A percentile compares a stretch with the other conserved stretches of the same genome.
These are phyloP conservation scores for Hyperopisus bebe DNA, from an alignment of 2,113 vertebrate species.

Conservation along the genomic window DNA sequence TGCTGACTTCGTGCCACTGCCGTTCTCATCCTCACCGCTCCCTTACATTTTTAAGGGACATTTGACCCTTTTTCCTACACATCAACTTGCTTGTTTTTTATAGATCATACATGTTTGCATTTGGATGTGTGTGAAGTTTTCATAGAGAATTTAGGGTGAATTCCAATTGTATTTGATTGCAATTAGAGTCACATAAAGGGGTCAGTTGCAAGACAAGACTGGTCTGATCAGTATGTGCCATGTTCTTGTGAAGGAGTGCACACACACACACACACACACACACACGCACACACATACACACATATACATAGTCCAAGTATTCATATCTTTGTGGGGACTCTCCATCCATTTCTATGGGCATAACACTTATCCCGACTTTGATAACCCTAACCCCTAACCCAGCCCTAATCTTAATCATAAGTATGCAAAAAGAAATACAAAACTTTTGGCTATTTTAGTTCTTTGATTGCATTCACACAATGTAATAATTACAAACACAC, in stretches of 20 bases:
- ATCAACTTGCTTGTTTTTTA: background rate
- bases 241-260: background rate
- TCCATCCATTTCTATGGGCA: background rate
- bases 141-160: background rate
- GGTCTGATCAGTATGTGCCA: background rate
- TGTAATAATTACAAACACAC: background rate
- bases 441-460: background rate
- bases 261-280: background rate
- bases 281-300: background rate
- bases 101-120: background rate
- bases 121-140: background rate
- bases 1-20: background rate
- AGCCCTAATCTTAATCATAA: background rate
- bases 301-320: background rate
- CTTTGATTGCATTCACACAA: background rate
- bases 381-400: background rate
- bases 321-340: background rate
- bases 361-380: background rate
- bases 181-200: background rate
- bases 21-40: background rate
- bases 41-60: background rate
- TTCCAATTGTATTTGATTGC: background rate
- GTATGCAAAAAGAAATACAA: background rate
- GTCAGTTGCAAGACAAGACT: background rate
- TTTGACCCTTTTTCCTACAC: background rate